These are phyloP conservation scores for Leptopilina boulardi DNA, from an alignment of 1,140 invertebrate genomes.

Conservation along the genomic window DNA sequence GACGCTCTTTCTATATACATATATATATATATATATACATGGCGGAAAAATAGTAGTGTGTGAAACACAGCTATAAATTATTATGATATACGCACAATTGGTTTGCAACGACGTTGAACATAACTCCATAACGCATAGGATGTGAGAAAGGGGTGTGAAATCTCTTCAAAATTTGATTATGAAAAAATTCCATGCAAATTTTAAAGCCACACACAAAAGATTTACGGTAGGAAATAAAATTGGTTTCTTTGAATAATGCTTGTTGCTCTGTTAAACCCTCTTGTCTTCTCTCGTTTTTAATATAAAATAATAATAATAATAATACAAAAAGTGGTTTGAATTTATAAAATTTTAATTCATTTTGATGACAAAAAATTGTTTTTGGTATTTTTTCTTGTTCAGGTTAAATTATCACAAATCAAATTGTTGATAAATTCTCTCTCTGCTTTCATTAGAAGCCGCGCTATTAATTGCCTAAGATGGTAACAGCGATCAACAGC, in stretches of 20 bases:
- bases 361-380: too few relatives aligned
- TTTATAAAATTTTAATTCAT: too few relatives aligned
- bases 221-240: constrained; percentile 18
- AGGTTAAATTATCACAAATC: too few relatives aligned
- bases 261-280: background rate
- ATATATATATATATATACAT: too few relatives aligned
- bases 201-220: constrained; percentile 31
- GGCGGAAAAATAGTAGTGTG: constrained; percentile 35
- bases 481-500: constrained; percentile 41
- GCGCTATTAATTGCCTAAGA: constrained; percentile 42
- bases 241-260: background rate
- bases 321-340: background rate
- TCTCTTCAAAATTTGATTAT: constrained; percentile 41
- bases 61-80: constrained; percentile 19
- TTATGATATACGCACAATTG: constrained; percentile 33
- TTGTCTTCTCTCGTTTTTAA: background rate
- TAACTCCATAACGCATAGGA: constrained; percentile 26
- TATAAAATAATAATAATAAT: background rate
- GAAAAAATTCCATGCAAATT: constrained; percentile 39
- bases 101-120: constrained; percentile 27
- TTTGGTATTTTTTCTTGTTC: too few relatives aligned
- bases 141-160: constrained; percentile 32
- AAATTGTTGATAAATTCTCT: too few relatives aligned
- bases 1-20: background rate
- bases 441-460: constrained; percentile 18